phyloP scores from a whole-genome alignment of 2,888 invertebrate species.

The Orchesellides sinensis region DNA sequence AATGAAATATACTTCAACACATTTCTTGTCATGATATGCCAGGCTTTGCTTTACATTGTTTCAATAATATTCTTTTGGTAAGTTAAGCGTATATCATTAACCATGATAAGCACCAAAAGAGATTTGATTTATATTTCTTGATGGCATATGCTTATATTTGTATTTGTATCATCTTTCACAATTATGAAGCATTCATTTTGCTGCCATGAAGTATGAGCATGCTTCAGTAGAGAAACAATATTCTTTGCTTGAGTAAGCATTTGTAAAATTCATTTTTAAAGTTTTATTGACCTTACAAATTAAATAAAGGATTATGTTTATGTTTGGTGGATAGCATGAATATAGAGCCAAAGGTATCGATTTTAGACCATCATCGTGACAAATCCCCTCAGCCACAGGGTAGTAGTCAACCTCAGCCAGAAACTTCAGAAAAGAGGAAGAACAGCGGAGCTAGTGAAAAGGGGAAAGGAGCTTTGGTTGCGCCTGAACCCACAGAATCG shows the following conservation, averaged over 20 bases:
- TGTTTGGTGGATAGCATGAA: background rate
- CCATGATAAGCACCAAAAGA: too few relatives aligned
- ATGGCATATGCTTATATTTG: too few relatives aligned
- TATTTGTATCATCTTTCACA: background rate
- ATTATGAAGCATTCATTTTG: constrained; percentile 20
- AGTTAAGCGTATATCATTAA: background rate
- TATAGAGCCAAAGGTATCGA: background rate
- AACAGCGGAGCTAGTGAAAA: background rate
- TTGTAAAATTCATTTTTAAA: too few relatives aligned
- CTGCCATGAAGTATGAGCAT: constrained; percentile 45
- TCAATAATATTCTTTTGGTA: constrained; percentile 23
- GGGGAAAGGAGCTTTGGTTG: background rate
- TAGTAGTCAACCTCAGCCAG: too few relatives aligned
- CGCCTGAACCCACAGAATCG: background rate
- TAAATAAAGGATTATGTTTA: too few relatives aligned
- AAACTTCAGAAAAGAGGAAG: background rate
- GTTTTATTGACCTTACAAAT: too few relatives aligned
- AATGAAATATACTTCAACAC: background rate
- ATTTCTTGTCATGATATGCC: background rate
- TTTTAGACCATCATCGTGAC: background rate
- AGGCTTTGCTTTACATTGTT: constrained; percentile 14
- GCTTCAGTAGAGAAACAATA: constrained; percentile 4
- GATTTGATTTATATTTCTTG: too few relatives aligned
- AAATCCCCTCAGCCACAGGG: too few relatives aligned
- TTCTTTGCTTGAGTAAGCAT: constrained; percentile 35